Evolutionary conservation across 2,888 invertebrate genomes (phyloP), one percentile per base, ranked within the genome.

Genomic region (Meta bourneti): DNA sequence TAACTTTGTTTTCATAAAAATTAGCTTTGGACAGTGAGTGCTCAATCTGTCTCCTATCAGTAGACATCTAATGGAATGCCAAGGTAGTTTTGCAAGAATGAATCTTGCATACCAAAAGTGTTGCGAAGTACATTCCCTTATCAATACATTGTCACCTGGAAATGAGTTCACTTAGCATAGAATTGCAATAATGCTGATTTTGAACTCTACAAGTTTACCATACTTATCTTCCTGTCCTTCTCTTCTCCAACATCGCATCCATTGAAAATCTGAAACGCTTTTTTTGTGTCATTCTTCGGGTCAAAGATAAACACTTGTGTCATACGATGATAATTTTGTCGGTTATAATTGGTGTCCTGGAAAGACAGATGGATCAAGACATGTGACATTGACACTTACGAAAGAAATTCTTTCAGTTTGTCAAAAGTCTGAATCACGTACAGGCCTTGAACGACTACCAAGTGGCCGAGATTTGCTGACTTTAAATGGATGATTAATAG

Each of bases 351-450:
- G 79, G 79, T 61, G 54, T 79, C 7, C 34, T 16, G 52, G 48
- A 79, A 80, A 79, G 34, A 71, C 70, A 87, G 52, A 48, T 87
- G 80, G 51, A 16, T 71, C 11, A 52, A 72, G 87, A 79, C 79
- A 74, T 54, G 34, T 83, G 83, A 74, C 83, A 87, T 48, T 80
- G 80, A 49, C 70, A 70, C 19, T 72, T 87, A 48, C 72, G 54
- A 87, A 75, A 74, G 7, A 51, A n/a, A n/a, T 6, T 75, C 52
- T 54, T 83, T 16, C 49, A 52, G n/a, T 75, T 7, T 82, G 82
- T 72, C 72, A 48, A 20, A 16, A 51, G 78, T 78, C 51, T 82
- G 6, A 70, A 34, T 72, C 71, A 72, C 82, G 78, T 51, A n/a
- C 34, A 77, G 61, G 20, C 78, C 78, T 87, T 78, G 80, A 80